Conservation (phyloP, 2,797 vertebrate genomes). For the Typhlichthys subterraneus region DNA sequence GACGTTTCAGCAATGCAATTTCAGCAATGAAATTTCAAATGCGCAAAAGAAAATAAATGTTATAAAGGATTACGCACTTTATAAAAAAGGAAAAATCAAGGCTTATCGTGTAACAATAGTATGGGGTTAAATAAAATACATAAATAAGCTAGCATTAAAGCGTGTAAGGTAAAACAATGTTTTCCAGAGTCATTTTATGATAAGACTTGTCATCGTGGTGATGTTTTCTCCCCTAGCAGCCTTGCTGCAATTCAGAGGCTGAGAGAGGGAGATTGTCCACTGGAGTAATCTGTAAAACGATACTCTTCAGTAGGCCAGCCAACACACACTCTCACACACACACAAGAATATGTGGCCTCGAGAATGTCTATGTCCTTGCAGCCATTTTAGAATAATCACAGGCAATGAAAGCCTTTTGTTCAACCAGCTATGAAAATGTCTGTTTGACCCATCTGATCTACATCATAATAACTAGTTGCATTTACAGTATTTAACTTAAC, state of each 20-base stretch:
- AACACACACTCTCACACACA: conserved; percentile 15
- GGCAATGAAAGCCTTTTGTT: conserved; percentile 38
- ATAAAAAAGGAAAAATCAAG: no score
- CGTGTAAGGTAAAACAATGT: no score
- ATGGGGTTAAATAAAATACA: background rate
- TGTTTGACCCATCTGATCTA: background rate
- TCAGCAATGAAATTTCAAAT: background rate
- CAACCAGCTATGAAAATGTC: conserved; percentile 2
- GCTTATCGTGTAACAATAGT: no score
- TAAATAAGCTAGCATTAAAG: no score
- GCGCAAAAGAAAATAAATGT: no score
- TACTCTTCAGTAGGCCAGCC: conserved; percentile 31
- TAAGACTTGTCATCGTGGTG: conserved; percentile 41
- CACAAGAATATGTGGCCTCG: conserved; percentile 18
- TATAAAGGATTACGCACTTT: no score
- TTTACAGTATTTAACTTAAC: no score
- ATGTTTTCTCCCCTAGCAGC: conserved; percentile 47
- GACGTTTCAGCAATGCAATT: background rate
- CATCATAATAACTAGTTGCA: no score
- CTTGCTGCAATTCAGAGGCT: conserved; percentile 57
- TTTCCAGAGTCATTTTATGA: conserved; percentile 8
- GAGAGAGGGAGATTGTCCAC: conserved; percentile 55
- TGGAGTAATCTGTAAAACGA: conserved; percentile 55
- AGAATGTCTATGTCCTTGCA: conserved; percentile 29
- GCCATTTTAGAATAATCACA: conserved; percentile 42